Percentiles rank a stretch among this genome's conserved stretches.
Evolutionary conservation across 2,113 vertebrate species (phyloP).

Genomic region (Amblyornis subalaris): DNA sequence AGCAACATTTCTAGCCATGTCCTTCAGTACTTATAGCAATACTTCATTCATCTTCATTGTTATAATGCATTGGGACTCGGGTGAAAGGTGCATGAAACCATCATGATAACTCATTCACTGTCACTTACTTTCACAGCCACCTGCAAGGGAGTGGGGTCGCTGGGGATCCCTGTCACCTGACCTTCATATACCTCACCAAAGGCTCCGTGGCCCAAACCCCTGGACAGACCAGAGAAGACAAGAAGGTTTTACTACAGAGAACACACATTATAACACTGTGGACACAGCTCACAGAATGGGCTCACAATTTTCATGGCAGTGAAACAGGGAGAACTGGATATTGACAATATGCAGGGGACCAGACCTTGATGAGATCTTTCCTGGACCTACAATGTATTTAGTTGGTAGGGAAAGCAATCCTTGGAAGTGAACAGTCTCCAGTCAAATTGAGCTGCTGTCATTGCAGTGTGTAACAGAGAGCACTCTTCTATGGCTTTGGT

Average conservation of each 20-base stretch:
- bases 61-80: conserved; percentile 21
- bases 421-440: background rate
- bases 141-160: conserved; percentile 90
- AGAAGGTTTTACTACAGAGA: conserved; percentile 54
- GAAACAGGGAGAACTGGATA: background rate
- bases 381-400: background rate
- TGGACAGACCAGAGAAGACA: conserved; percentile 68
- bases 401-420: background rate
- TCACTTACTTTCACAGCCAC: conserved; percentile 95
- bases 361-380: background rate
- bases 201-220: conserved; percentile 94
- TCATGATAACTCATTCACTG: conserved; percentile 4
- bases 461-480: background rate
- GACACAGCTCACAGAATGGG: background rate
- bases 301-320: background rate
- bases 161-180: conserved; percentile 87
- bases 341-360: background rate
- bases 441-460: background rate
- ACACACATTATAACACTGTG: conserved; percentile 11
- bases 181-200: conserved; percentile 99
- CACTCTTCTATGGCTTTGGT: background rate
- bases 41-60: background rate
- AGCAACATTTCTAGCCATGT: background rate
- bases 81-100: conserved; percentile 28
- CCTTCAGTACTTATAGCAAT: background rate